Conservation (phyloP, 1,140 invertebrate species). For the Eciton burchellii region DNA sequence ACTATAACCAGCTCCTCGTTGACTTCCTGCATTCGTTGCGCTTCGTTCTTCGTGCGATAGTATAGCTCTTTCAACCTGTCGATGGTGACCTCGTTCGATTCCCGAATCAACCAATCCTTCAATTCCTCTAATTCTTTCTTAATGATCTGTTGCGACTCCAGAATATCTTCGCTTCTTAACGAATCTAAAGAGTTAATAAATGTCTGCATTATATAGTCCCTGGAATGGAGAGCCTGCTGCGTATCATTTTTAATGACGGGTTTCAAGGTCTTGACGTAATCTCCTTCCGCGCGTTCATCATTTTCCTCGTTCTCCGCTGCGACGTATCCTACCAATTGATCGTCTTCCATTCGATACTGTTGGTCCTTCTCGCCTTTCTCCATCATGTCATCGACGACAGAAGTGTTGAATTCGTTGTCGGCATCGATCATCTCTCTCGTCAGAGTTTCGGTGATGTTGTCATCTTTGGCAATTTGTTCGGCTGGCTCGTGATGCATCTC, state of each 20-base stretch:
- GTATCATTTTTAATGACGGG: conserved; percentile 66
- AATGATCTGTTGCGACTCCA: conserved; percentile 72
- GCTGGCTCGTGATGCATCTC: conserved; percentile 56
- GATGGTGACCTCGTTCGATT: conserved; percentile 73
- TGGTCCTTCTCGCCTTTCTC: conserved; percentile 40
- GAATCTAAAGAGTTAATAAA: conserved; percentile 75
- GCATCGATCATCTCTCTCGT: background rate
- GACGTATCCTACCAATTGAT: conserved; percentile 41
- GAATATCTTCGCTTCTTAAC: conserved; percentile 69
- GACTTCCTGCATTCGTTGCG: conserved; percentile 81
- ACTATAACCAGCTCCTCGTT: conserved; percentile 85
- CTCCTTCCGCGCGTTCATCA: conserved; percentile 71
- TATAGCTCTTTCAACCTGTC: conserved; percentile 77
- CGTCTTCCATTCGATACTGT: conserved; percentile 6
- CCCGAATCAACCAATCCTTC: conserved; percentile 77
- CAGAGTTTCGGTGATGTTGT: background rate
- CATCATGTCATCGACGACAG: background rate
- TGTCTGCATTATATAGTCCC: conserved; percentile 77
- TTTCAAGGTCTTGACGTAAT: conserved; percentile 79
- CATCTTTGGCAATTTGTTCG: conserved; percentile 56
- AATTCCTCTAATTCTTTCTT: conserved; percentile 77
- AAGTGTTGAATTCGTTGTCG: background rate
- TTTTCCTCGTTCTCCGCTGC: conserved; percentile 60
- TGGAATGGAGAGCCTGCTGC: conserved; percentile 60
- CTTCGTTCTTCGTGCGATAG: conserved; percentile 81